These are phyloP conservation scores for Electrona antarctica DNA, from an alignment of 2,113 vertebrate genomes.

Conservation along the genomic window DNA sequence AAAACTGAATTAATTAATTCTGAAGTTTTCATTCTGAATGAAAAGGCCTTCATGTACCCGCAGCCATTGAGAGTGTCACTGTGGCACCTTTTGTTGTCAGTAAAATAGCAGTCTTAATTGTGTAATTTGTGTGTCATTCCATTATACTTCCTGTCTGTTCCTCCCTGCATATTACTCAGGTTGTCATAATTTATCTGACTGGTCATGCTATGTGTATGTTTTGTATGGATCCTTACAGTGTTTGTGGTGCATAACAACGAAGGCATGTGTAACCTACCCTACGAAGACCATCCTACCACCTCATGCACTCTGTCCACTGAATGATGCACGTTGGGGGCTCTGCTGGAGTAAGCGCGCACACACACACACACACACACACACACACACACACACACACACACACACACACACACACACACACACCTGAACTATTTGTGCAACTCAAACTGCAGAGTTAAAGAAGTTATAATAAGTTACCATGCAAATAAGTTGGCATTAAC, in stretches of 20 bases:
- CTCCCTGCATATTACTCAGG: neutral
- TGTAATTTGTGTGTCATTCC: neutral
- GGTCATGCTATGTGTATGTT: neutral
- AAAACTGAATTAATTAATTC: too few species aligned
- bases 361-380: conserved; percentile 11
- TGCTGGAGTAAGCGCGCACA: conserved; percentile 87
- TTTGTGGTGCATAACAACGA: conserved; percentile 87
- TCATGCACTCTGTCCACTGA: conserved; percentile 80
- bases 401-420: conserved; percentile 8
- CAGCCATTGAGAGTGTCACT: too few species aligned
- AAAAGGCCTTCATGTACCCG: too few species aligned
- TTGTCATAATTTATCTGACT: neutral
- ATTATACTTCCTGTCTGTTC: neutral
- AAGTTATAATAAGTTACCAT: too few species aligned
- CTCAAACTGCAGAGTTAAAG: neutral
- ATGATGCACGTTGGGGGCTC: conserved; percentile 90
- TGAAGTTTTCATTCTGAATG: too few species aligned
- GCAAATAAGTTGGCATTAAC: too few species aligned
- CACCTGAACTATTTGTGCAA: neutral
- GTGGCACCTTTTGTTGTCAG: too few species aligned
- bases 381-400: conserved; percentile 15
- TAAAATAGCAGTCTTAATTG: too few species aligned
- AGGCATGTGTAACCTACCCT: conserved; percentile 85
- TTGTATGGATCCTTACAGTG: conserved; percentile 77
- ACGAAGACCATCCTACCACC: conserved; percentile 85